A percentile compares a stretch with the other conserved stretches of the same genome.
Evolutionary conservation across 2,888 invertebrate genomes (phyloP).

Genomic region (Agrotis ipsilon): DNA sequence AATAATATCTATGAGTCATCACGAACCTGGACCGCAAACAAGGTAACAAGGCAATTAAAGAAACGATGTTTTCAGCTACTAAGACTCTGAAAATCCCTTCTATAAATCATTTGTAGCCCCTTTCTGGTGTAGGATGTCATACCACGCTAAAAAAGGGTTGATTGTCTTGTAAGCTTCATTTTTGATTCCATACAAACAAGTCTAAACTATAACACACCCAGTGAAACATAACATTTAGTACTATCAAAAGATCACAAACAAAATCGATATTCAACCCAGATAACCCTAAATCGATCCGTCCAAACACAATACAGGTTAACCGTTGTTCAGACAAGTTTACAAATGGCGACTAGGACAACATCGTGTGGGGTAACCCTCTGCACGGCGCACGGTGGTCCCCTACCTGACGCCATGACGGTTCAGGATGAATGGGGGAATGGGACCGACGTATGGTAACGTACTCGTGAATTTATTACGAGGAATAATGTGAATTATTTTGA

Average conservation of each 20-base stretch:
- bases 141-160: no score
- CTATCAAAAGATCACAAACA: slow-evolving; percentile 28
- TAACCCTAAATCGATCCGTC: slow-evolving; percentile 52
- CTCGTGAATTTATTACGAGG: slow-evolving; percentile 34
- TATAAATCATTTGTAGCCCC: no score
- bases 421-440: slow-evolving; percentile 46
- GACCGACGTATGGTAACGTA: slow-evolving; percentile 38
- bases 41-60: no score
- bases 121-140: no score
- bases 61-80: no score
- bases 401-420: slow-evolving; percentile 55
- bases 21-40: no score
- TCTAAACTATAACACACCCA: not conserved
- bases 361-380: slow-evolving; percentile 51
- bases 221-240: not conserved
- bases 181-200: not conserved
- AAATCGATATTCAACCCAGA: slow-evolving; percentile 39
- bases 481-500: slow-evolving; percentile 37
- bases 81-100: no score
- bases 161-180: not conserved
- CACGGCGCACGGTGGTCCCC: slow-evolving; percentile 52
- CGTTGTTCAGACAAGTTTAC: slow-evolving; percentile 52
- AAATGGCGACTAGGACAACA: slow-evolving; percentile 46
- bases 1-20: no score
- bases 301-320: slow-evolving; percentile 51